Base-by-base conservation (phyloP, 2,113 vertebrate species). In the Xyrauchen texanus region DNA sequence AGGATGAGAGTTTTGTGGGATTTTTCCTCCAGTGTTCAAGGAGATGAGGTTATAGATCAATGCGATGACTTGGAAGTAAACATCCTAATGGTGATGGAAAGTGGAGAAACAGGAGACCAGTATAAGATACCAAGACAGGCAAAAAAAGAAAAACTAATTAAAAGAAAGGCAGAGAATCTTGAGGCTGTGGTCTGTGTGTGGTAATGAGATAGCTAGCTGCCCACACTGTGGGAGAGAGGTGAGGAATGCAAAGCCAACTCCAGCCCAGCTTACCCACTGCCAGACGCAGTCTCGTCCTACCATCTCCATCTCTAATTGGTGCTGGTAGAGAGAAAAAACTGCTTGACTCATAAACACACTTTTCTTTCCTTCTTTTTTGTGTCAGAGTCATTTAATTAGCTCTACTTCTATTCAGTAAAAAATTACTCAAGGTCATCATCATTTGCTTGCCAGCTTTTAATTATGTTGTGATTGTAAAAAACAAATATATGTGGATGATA, bases 301-400 rank as follows among this genome's bases (percentile, higher is more conserved):
- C 88, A 87, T 87, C 86, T 89, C 84, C 52, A 82, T 71, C 89
- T 82, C 88, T 91, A 92, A 92, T 92, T 92, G 90, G 91, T 85
- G 86, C 79, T 66, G 86, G 86, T 84, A 87, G 82, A 85, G 82
- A 86, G 85, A 85, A 71, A 85, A 83, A 77, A 85, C 86, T 84
- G 79, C 61, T 73, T 74, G 52, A 81, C 67, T 63, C 74, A 76
- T 68, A 63, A n/a, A 78, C 6, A 55, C 21, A 34, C 21, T 34
- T 34, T 34, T 34, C 21, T 34, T 4, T 46, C 62, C 63, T 76
- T 34, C 21, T 34, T 34, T 34, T 34, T 34, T 34, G 21, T 34
- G 21, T 73, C 49, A 53, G 53, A 78, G 4, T 11, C 34, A 63
- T 75, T 71, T 78, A 81, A 78, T 84, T 78, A 42, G 67, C 46